phyloP scores from a whole-genome alignment of 2,888 invertebrate species.

The Gastrophysa polygoni region DNA sequence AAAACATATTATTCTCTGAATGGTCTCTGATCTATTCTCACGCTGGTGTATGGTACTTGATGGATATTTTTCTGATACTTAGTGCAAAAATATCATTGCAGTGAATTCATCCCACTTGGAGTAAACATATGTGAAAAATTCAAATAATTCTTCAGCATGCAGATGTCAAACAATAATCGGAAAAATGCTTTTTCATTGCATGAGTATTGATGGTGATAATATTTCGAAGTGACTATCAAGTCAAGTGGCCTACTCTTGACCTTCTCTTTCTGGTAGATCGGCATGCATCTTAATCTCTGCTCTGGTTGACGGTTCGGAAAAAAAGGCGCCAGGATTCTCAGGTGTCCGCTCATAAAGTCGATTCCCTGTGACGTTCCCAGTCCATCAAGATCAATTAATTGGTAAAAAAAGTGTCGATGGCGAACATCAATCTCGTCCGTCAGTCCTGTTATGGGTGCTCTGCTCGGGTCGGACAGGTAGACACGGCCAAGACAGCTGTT shows the following conservation, averaged over 20 bases:
- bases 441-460: constrained; percentile 45
- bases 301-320: constrained; percentile 5
- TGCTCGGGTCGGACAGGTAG: constrained; percentile 31
- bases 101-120: too few relatives aligned
- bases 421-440: constrained; percentile 41
- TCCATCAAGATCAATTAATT: constrained; percentile 48
- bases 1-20: too few relatives aligned
- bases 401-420: constrained; percentile 46
- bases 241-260: background rate
- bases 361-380: constrained; percentile 39
- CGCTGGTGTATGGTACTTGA: too few relatives aligned
- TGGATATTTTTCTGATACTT: too few relatives aligned
- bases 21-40: too few relatives aligned
- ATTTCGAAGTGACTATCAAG: too few relatives aligned
- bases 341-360: constrained; percentile 25
- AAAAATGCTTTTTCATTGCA: too few relatives aligned
- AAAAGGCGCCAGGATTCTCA: constrained; percentile 36
- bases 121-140: too few relatives aligned
- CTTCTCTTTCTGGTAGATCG: background rate
- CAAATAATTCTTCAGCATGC: too few relatives aligned
- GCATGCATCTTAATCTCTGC: background rate
- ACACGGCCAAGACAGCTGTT: background rate
- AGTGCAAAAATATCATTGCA: too few relatives aligned
- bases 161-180: too few relatives aligned
- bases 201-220: too few relatives aligned